phyloP scores from a whole-genome alignment of 2,797 vertebrate genomes.

The Danio albolineatus region DNA sequence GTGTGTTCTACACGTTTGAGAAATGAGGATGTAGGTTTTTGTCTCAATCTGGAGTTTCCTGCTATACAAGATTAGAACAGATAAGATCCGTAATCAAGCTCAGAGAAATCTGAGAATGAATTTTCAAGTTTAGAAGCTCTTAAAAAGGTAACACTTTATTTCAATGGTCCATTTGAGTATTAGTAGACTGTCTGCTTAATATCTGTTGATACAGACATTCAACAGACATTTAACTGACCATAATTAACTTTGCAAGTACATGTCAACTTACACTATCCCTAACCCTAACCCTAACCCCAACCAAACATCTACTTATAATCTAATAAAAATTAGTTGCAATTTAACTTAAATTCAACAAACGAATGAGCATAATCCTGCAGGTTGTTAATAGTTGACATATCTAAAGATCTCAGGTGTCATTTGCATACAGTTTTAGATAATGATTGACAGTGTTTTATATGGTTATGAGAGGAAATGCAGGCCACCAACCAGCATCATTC shows the following conservation, averaged over 20 bases:
- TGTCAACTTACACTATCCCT: no score
- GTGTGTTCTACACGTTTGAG: neutral
- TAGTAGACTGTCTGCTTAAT: no score
- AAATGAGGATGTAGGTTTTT: neutral
- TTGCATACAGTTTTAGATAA: neutral
- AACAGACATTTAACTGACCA: no score
- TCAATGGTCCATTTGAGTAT: no score
- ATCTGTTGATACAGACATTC: no score
- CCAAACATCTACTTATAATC: no score
- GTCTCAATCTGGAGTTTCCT: constrained; percentile 1
- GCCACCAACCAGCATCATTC: constrained; percentile 95
- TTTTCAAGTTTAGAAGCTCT: neutral
- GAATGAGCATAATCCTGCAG: neutral
- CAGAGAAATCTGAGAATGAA: neutral
- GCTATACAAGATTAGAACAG: neutral
- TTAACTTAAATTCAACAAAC: no score
- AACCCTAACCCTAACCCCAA: no score
- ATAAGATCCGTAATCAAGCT: neutral
- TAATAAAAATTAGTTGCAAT: no score
- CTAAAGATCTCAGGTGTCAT: neutral
- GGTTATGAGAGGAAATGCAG: constrained; percentile 38
- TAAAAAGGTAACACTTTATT: no score
- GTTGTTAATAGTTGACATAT: constrained; percentile 1
- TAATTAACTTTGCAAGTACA: no score
- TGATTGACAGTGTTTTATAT: constrained; percentile 28